Evolutionary conservation across 1,140 invertebrate genomes (phyloP).

Genomic region (Trypoxylus dichotomus): DNA sequence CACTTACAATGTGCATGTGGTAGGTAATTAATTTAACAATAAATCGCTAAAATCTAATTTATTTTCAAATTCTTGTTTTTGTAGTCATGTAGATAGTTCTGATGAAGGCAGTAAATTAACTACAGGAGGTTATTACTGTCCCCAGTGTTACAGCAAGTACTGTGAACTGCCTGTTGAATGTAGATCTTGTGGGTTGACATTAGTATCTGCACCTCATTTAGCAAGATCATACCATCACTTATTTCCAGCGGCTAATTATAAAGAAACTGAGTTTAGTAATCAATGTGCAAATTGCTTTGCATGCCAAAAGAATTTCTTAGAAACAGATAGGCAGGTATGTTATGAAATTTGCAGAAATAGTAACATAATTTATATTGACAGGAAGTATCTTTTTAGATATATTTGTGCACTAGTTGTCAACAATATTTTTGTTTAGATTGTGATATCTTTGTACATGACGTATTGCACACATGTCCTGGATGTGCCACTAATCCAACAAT

Average conservation of each 20-base stretch:
- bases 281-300: constrained; percentile 66
- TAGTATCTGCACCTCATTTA: constrained; percentile 97
- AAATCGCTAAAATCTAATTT: no score
- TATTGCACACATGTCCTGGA: constrained; percentile 91
- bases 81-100: constrained; percentile 78
- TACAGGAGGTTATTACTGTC: constrained; percentile 88
- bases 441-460: constrained; percentile 92
- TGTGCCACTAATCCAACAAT: constrained; percentile 70
- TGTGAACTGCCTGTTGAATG: constrained; percentile 98
- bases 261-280: constrained; percentile 65
- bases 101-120: constrained; percentile 66
- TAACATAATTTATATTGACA: background rate
- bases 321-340: constrained; percentile 70
- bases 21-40: constrained; percentile 53
- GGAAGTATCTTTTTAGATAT: constrained; percentile 62
- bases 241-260: constrained; percentile 86
- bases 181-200: constrained; percentile 88
- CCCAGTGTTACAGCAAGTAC: constrained; percentile 95
- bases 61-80: no score
- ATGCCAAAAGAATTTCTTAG: constrained; percentile 69
- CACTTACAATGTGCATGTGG: constrained; percentile 85
- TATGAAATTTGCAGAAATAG: constrained; percentile 44
- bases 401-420: constrained; percentile 77
- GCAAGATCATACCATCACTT: constrained; percentile 96
- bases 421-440: constrained; percentile 90